Conservation (phyloP, 2,113 vertebrate species). For the Tricholaema leucomelas region DNA sequence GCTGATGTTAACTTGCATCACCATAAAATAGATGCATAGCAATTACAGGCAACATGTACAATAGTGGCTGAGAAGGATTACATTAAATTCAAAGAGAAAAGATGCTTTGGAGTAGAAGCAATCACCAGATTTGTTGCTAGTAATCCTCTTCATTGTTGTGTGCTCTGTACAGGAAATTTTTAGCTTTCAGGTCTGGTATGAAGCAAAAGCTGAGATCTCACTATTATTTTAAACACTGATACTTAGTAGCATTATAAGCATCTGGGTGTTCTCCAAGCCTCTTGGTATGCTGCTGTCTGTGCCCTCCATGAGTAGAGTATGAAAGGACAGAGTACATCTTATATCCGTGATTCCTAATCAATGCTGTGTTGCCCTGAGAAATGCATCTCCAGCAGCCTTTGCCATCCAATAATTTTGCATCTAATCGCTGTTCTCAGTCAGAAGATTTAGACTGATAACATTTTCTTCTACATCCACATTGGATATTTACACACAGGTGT, state of each 20-base stretch:
- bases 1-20: neutral
- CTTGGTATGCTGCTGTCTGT: neutral
- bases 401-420: neutral
- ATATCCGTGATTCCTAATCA: neutral
- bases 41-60: neutral
- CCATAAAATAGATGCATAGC: neutral
- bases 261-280: neutral
- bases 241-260: fast-evolving
- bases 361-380: neutral
- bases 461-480: neutral
- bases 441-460: neutral
- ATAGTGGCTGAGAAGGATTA: neutral
- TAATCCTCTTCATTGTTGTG: neutral
- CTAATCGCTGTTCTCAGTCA: neutral
- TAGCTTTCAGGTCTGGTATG: neutral
- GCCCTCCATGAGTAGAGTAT: neutral
- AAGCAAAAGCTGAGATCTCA: neutral
- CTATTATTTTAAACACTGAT: neutral
- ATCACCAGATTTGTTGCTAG: neutral
- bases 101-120: neutral
- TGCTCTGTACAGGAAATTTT: neutral
- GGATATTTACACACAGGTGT: neutral
- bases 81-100: neutral
- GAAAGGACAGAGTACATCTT: neutral
- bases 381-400: neutral